A percentile compares a stretch with the other conserved stretches of the same genome.
Conservation (phyloP, 2,888 invertebrate genomes). For the Smittia aterrima region DNA sequence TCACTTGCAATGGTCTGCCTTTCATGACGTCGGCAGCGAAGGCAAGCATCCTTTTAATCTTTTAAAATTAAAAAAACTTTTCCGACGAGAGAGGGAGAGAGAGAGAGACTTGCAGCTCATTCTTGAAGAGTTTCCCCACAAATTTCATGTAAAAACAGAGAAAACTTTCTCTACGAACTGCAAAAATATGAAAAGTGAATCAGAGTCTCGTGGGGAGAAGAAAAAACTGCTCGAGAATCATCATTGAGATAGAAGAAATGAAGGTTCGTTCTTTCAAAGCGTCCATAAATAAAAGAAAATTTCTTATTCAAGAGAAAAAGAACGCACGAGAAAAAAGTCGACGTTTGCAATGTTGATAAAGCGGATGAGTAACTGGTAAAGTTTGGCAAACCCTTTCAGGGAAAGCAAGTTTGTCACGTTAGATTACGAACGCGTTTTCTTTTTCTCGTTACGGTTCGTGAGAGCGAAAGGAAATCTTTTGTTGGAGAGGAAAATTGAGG, state of each 20-base stretch:
- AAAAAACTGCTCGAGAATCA: neutral
- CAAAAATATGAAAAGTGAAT: constrained; percentile 26
- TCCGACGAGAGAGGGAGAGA: constrained; percentile 20
- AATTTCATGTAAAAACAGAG: constrained; percentile 40
- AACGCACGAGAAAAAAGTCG: neutral
- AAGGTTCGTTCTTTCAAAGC: neutral
- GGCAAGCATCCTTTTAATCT: constrained; percentile 13
- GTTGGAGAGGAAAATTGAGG: too few species aligned
- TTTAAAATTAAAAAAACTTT: constrained; percentile 25
- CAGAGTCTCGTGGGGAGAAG: neutral
- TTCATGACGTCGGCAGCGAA: neutral
- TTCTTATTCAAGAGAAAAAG: neutral
- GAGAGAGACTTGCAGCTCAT: too few species aligned
- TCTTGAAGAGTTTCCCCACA: constrained; percentile 36
- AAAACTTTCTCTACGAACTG: neutral
- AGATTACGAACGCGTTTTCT: too few species aligned
- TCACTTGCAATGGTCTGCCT: constrained; percentile 6
- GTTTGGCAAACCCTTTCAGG: neutral
- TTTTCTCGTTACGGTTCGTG: too few species aligned
- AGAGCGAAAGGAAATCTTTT: too few species aligned
- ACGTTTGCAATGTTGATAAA: constrained; percentile 13
- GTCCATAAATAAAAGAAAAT: constrained; percentile 4
- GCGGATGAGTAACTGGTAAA: neutral
- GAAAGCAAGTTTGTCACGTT: too few species aligned
- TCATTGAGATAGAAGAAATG: constrained; percentile 16